Conservation (phyloP, 1,140 invertebrate genomes). For the Ceratosolen solmsi region DNA sequence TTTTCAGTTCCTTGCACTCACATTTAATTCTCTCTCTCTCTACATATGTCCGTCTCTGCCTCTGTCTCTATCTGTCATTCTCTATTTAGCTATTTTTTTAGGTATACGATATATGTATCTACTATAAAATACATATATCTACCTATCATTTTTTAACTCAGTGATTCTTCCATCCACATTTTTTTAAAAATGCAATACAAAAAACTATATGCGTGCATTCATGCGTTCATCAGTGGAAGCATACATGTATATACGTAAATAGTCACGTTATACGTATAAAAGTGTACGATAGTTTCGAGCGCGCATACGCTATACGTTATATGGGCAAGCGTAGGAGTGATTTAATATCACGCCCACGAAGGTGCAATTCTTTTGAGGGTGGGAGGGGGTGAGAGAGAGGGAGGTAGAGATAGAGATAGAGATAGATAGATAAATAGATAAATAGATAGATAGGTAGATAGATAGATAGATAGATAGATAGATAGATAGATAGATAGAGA, state of each 20-base stretch:
- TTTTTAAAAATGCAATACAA: not conserved
- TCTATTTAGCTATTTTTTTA: no score
- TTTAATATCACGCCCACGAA: constrained; percentile 72
- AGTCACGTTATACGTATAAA: not conserved
- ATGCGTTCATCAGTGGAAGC: not conserved
- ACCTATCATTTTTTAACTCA: not conserved
- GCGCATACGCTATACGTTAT: not conserved
- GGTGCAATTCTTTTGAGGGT: not conserved
- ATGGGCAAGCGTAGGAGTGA: constrained; percentile 59
- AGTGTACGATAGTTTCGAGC: not conserved
- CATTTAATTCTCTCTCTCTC: not conserved
- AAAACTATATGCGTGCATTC: not conserved
- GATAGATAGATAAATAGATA: constrained; percentile 48
- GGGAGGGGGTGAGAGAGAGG: constrained; percentile 38
- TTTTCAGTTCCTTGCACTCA: no score
- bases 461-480: no score
- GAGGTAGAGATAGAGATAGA: constrained; percentile 50
- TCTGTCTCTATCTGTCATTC: no score
- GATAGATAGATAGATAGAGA: not conserved
- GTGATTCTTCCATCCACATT: not conserved
- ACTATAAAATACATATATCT: no score
- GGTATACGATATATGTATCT: no score
- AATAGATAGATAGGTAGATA: no score
- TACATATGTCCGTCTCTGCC: no score
- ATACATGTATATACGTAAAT: not conserved